phyloP scores from a whole-genome alignment of 2,888 invertebrate genomes.

The Amphiduros pacificus region DNA sequence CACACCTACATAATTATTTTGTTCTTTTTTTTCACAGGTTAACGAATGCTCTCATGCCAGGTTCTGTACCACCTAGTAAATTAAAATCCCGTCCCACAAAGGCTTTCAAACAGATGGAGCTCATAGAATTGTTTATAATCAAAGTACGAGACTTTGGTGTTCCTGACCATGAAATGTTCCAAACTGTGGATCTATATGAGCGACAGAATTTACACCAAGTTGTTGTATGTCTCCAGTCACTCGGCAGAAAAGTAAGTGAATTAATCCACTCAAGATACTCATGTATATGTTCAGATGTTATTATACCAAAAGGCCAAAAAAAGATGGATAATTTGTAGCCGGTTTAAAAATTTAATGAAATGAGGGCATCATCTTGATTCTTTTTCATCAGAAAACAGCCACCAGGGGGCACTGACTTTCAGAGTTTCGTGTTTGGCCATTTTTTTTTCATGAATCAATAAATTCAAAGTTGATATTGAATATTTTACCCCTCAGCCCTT shows the following conservation, averaged over 20 bases:
- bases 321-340: too few species aligned
- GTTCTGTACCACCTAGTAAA: conserved; percentile 23
- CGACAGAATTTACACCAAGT: conserved; percentile 94
- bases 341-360: too few species aligned
- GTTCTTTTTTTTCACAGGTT: conserved; percentile 12
- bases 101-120: conserved; percentile 88
- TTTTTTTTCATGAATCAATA: too few species aligned
- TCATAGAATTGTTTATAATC: conserved; percentile 84
- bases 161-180: conserved; percentile 91
- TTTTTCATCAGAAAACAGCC: too few species aligned
- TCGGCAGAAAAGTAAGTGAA: conserved; percentile 84
- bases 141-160: conserved; percentile 85
- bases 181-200: conserved; percentile 97
- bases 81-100: conserved; percentile 32
- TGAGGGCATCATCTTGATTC: too few species aligned
- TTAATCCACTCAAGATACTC: too few species aligned
- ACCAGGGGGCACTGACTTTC: too few species aligned
- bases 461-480: too few species aligned
- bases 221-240: conserved; percentile 89
- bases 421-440: too few species aligned
- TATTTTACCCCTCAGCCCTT: too few species aligned
- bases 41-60: conserved; percentile 21
- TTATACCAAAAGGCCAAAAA: too few species aligned
- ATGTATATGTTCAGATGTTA: too few species aligned
- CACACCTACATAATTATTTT: neutral